phyloP scores from a whole-genome alignment of 2,797 vertebrate genomes.

The Danio albolineatus region DNA sequence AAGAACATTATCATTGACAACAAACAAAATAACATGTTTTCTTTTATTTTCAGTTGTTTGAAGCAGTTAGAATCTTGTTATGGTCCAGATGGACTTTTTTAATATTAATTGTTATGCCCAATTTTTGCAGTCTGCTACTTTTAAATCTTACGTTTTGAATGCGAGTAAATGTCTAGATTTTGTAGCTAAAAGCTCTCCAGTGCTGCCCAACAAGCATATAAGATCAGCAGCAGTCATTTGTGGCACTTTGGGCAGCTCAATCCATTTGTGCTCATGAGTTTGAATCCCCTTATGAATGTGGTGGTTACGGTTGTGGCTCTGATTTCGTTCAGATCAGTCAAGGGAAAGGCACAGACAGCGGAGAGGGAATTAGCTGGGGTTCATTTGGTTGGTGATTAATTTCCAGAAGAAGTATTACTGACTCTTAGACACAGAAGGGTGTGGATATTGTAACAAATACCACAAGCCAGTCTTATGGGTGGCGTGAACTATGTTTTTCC shows the following conservation, averaged over 20 bases:
- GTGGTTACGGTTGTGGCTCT: slow-evolving; percentile 17
- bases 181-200: neutral
- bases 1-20: neutral
- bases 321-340: slow-evolving; percentile 29
- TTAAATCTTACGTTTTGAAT: neutral
- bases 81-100: neutral
- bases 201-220: neutral
- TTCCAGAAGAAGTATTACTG: slow-evolving; percentile 29
- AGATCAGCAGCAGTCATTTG: slow-evolving; percentile 10
- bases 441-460: slow-evolving; percentile 38
- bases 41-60: neutral
- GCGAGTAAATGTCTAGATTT: neutral
- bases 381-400: slow-evolving; percentile 45
- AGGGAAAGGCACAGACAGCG: slow-evolving; percentile 24
- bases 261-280: slow-evolving; percentile 12
- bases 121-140: neutral
- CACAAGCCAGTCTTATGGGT: slow-evolving; percentile 9
- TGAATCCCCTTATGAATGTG: neutral
- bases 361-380: slow-evolving; percentile 25
- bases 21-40: too few species aligned
- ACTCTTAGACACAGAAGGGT: slow-evolving; percentile 11
- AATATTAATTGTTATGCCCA: neutral
- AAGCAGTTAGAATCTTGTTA: neutral
- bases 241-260: slow-evolving; percentile 18
- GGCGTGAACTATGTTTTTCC: neutral